Evolutionary conservation across 2,888 invertebrate species (phyloP), one percentile per base, ranked within the genome.

Genomic region (Aspidapion aeneum): DNA sequence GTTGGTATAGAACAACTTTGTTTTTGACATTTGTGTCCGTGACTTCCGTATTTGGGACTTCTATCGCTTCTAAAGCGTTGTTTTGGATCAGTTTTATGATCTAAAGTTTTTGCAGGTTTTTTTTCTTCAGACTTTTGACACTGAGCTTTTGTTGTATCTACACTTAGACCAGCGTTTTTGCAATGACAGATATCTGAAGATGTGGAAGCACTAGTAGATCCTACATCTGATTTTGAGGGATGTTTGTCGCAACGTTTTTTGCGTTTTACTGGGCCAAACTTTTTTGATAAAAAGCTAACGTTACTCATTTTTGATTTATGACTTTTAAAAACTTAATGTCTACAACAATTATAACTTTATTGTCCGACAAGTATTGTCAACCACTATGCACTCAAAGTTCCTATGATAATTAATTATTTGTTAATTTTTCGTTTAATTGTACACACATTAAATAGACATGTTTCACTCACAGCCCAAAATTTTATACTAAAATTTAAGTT

Each of bases 241-340:
- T 86, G 86, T 74, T 86, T 86, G 68, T 87, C 87, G 78, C 85
- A 86, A 61, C 86, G 84, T 61, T 86, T 82, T 56, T 87, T 83
- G 50, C 87, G 83, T 12, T 35, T 35, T 35, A 35, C 35, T 35
- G 35, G 35, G 35, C 5, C 12, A 35, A 35, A 35, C 12, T 35
- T 35, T 35, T 35, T 35, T 12, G 35, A 35, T 12, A 35, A 35
- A 35, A 35, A 35, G 35, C 35, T 35, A 35, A 35, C 35, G 35
- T 12, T 12, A 35, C 35, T 35, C 35, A 35, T 35, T 3, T 35
- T n/a, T n/a, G n/a, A n/a, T n/a, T n/a, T n/a, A n/a, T n/a, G n/a
- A n/a, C n/a, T n/a, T n/a, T n/a, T n/a, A n/a, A n/a, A n/a, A n/a
- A n/a, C n/a, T n/a, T n/a, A n/a, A n/a, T n/a, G n/a, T n/a, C n/a